Evolutionary conservation across 2,113 vertebrate species (phyloP), one percentile per base, ranked within the genome.

Genomic region (Hyperopisus bebe): DNA sequence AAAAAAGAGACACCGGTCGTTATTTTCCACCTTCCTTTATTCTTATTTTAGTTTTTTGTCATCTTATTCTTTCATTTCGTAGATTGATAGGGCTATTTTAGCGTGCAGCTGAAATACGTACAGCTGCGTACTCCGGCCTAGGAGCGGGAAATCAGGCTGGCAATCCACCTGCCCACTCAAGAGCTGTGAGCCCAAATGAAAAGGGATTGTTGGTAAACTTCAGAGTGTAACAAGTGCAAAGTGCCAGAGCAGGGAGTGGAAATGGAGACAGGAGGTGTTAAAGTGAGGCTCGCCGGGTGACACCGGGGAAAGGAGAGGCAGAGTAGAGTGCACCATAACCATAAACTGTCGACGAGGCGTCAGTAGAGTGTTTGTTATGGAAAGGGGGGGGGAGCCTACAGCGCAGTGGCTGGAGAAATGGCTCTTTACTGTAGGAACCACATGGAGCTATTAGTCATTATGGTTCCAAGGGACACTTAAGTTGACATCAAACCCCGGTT

Each of bases 151-250:
- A 86, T 48, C 7, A 27, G 83, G n/a, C 0, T 46, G 24, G 13
- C 17, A 86, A 6, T 5, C 46, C 47, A 50, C 21, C 83, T 50
- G 44, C 47, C 83, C 83, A 86, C 46, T 86, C 46, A 31, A 44
- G 55, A 62, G 55, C 55, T n/a, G 55, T 9, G 55, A 86, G 83
- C 4, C 47, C 21, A 86, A 86, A 86, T 50, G 83, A 86, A 86
- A 44, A 86, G 83, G n/a, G n/a, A 86, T 86, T 86, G 85, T 86
- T 53, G 48, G 85, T 50, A 86, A 86, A 51, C 46, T 86, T 86
- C 48, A 86, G 48, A 86, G 48, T 51, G 46, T 86, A 86, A 86
- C 48, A 86, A 86, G 85, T 51, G 47, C 85, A 86, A 39, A 86
- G 19, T 86, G 24, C 24, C 48, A 17, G 46, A 48, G 46, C 46